Conservation (phyloP, 2,113 vertebrate genomes). For the Chionis minor region DNA sequence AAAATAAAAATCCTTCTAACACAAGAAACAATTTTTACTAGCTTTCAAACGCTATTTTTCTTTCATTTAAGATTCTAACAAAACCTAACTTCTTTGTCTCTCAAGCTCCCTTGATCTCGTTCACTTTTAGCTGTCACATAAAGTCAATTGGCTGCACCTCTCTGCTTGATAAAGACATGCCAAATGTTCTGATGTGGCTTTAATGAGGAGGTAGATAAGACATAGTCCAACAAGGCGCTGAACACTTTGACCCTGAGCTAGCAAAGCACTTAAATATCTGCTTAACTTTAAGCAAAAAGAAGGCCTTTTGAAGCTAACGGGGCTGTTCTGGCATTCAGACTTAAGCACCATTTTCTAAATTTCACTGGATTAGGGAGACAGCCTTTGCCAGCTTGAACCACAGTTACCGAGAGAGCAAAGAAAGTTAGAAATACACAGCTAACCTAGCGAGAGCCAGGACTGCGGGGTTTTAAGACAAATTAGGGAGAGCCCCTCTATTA, state of each 20-base stretch:
- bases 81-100: slow-evolving; percentile 57
- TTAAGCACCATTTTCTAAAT: not conserved
- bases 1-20: slow-evolving; percentile 14
- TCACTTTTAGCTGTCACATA: slow-evolving; percentile 46
- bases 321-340: slow-evolving; percentile 25
- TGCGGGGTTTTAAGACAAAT: not conserved
- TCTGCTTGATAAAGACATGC: slow-evolving; percentile 56
- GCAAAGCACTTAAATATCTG: slow-evolving; percentile 54
- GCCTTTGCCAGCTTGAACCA: not conserved
- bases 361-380: not conserved
- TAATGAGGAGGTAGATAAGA: slow-evolving; percentile 57
- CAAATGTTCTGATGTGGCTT: slow-evolving; percentile 47
- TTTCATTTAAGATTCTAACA: slow-evolving; percentile 48
- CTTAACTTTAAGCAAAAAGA: slow-evolving; percentile 30
- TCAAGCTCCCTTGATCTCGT: slow-evolving; percentile 53
- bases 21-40: not conserved
- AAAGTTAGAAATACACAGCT: not conserved
- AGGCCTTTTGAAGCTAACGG: slow-evolving; percentile 13
- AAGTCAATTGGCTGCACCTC: slow-evolving; percentile 62
- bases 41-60: not conserved
- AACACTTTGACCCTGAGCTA: slow-evolving; percentile 41
- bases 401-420: not conserved
- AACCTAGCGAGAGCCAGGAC: not conserved
- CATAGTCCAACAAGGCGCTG: slow-evolving; percentile 46
- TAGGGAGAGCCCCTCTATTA: not conserved